phyloP scores from a whole-genome alignment of 2,888 invertebrate species.

The Nomada lathburiana region DNA sequence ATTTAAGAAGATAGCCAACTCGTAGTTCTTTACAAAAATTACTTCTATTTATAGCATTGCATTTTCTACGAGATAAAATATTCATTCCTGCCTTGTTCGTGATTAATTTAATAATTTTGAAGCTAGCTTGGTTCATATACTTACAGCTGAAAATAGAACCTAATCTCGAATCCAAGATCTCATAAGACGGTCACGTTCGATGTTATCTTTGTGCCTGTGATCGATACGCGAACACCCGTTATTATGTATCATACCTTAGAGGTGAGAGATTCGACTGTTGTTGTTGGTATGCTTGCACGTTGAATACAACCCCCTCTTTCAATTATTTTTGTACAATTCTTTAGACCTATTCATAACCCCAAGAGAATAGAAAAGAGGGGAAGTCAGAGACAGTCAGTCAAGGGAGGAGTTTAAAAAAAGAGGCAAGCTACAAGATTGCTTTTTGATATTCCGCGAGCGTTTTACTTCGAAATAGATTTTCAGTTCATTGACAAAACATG shows the following conservation, averaged over 20 bases:
- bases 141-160: constrained; percentile 31
- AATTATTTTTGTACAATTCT: not conserved
- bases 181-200: constrained; percentile 57
- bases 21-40: too few relatives aligned
- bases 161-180: constrained; percentile 49
- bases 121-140: constrained; percentile 12
- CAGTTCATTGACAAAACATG: too few relatives aligned
- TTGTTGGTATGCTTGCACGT: not conserved
- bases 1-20: too few relatives aligned
- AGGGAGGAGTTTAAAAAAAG: not conserved
- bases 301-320: not conserved
- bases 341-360: not conserved
- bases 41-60: not conserved
- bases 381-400: not conserved
- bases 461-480: not conserved
- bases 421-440: not conserved
- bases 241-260: not conserved
- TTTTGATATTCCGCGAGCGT: not conserved
- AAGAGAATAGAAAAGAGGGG: not conserved
- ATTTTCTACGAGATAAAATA: not conserved
- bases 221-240: not conserved
- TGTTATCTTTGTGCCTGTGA: constrained; percentile 33
- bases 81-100: not conserved
- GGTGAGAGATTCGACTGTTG: not conserved
- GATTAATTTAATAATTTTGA: constrained; percentile 5